Evolutionary conservation across 2,797 vertebrate genomes (phyloP), one percentile per base, ranked within the genome.

Genomic region (Cichlasoma orientale): DNA sequence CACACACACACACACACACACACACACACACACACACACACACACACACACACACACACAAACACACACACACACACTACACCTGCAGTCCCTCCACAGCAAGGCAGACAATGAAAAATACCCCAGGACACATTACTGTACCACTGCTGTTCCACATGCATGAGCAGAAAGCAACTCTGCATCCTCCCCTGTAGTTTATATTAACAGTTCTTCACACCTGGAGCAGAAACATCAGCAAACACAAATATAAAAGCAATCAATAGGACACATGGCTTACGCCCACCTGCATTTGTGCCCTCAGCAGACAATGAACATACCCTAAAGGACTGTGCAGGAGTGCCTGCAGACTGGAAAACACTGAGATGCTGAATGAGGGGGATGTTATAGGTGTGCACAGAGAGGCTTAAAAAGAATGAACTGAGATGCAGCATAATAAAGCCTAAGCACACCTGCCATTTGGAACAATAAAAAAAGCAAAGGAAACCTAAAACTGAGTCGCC

Each of bases 301-400:
- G 81, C 87, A 88, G 86, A 94, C 93, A 94, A 92, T 91, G 82
- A 83, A 80, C 75, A 82, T 53, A 66, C 56, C 74, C 72, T 68
- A 79, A 75, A 74, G 23, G 77, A 68, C 74, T 16, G 29, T 76
- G 55, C 57, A 73, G 74, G 54, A 69, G 11, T 31, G 71, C 19
- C 23, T 50, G 18, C 5, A 53, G 68, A 57, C 69, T 63, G 66
- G 63, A 73, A 57, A 70, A 75, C 69, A 78, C 77, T 25, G 36
- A 75, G 74, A 72, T 78, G 70, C 23, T 78, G 27, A 38, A 58
- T 5, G 36, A 68, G 21, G 66, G 18, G 23, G 55, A 66, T 63
- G 31, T 33, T 38, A 80, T 0, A 8, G 10, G 21, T 44, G 44
- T 2, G 18, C 44, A 13, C 5, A 69, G 55, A 44, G 47, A 54